Percentiles rank a stretch among this genome's conserved stretches.
Evolutionary conservation across 2,113 vertebrate species (phyloP).

Genomic region (Mobula hypostoma): DNA sequence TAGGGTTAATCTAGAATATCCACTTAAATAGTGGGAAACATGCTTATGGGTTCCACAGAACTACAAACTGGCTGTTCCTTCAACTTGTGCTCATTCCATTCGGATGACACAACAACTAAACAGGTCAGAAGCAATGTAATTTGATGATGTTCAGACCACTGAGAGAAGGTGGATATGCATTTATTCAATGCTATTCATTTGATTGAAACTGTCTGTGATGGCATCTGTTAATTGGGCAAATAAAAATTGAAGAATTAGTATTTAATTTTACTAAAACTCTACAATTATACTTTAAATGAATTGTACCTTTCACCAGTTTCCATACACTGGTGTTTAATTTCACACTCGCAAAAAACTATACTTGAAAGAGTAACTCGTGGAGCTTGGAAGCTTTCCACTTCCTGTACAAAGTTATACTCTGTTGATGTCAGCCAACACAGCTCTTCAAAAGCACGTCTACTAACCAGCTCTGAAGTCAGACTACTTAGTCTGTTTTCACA

Average conservation of each 20-base stretch:
- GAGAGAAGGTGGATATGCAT: neutral
- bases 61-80: neutral
- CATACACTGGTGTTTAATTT: neutral
- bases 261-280: neutral
- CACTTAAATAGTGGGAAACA: no score
- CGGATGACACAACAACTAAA: neutral
- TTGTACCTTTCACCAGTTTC: neutral
- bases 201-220: neutral
- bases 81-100: neutral
- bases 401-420: neutral
- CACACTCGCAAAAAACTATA: neutral
- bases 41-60: no score
- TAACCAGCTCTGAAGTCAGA: constrained; percentile 1
- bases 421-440: neutral
- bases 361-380: neutral
- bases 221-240: neutral
- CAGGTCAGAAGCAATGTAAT: neutral
- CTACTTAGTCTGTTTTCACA: neutral
- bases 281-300: neutral
- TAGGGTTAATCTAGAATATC: no score
- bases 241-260: neutral
- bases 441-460: neutral
- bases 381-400: neutral
- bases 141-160: neutral
- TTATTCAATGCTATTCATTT: neutral